Evolutionary conservation across 2,888 invertebrate species (phyloP), one percentile per base, ranked within the genome.

Genomic region (Eupithecia subumbrata): DNA sequence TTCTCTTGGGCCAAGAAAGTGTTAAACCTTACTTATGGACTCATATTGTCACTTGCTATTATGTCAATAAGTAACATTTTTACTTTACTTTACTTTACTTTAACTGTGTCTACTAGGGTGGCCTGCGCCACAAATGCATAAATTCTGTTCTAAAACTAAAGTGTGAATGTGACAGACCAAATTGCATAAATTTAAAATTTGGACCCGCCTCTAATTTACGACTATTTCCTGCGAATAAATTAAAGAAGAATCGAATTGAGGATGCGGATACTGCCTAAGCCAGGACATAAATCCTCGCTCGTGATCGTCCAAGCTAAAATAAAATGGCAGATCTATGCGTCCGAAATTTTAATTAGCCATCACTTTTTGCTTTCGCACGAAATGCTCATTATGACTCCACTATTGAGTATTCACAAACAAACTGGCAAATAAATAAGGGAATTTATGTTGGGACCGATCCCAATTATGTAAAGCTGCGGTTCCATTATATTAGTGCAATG

Each of bases 161-260:
- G 52, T 37, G 63, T 71, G 63, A 71, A 68, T 72, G 67, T 77
- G 74, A 43, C 37, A 64, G 45, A n/a, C 37, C 45, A 66, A 64
- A 64, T 34, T 71, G 76, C 66, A 74, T 74, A 69, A 74, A 72
- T 76, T 74, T 63, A 73, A 72, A 74, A 74, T 72, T 67, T 67
- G 52, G 72, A 64, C 43, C 64, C 11, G 45, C 43, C n/a, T 67
- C 11, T 73, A 75, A 75, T 77, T 77, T 73, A 75, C 72, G 77
- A 77, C 74, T 77, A 52, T 77, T 81, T 80, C 79, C 81, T 79
- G 74, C 68, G 73, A 78, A 76, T 78, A 78, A 73, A 79, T 78
- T 81, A 79, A 76, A 78, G 74, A 76, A 76, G 72, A 64, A 69
- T 73, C 76, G 76, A 79, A 81, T 80, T 79, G 78, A 78, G 78